Evolutionary conservation across 1,140 invertebrate genomes (phyloP).

Genomic region (Aphelinus certus): DNA sequence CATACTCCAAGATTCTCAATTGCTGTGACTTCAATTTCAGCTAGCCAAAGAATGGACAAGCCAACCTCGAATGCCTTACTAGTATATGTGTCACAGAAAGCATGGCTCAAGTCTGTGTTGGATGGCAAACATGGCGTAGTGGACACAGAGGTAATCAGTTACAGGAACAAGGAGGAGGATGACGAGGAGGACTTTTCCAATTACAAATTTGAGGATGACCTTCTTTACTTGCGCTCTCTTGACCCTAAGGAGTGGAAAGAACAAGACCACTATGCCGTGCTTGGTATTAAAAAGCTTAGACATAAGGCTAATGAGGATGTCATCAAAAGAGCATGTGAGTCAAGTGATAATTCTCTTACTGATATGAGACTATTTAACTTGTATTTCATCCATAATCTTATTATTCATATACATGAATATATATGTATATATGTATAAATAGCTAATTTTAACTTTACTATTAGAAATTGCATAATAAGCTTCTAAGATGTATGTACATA

Average conservation of each 20-base stretch:
- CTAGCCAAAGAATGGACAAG: constrained; percentile 26
- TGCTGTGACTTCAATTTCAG: too few species aligned
- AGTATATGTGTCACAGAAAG: constrained; percentile 55
- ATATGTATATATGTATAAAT: too few species aligned
- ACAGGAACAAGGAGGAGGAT: constrained; percentile 49
- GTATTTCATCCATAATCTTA: too few species aligned
- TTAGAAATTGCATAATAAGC: neutral
- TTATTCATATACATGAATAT: too few species aligned
- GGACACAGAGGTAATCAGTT: constrained; percentile 17
- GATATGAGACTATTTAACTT: neutral
- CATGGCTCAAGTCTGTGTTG: constrained; percentile 55
- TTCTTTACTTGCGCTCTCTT: constrained; percentile 85
- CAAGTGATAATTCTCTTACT: constrained; percentile 37
- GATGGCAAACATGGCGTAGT: constrained; percentile 44
- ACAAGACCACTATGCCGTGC: constrained; percentile 95
- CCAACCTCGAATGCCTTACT: constrained; percentile 49
- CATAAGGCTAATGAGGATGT: constrained; percentile 88
- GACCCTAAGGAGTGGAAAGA: constrained; percentile 98
- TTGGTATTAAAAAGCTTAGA: constrained; percentile 85
- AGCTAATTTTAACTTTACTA: too few species aligned
- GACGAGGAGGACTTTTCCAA: constrained; percentile 69
- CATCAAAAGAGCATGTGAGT: constrained; percentile 92
- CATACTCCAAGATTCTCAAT: too few species aligned
- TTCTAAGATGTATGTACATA: too few species aligned
- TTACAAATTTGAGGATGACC: constrained; percentile 80